These are phyloP conservation scores for Toxotes chatareus DNA, from an alignment of 2,113 vertebrate species.

Conservation along the genomic window DNA sequence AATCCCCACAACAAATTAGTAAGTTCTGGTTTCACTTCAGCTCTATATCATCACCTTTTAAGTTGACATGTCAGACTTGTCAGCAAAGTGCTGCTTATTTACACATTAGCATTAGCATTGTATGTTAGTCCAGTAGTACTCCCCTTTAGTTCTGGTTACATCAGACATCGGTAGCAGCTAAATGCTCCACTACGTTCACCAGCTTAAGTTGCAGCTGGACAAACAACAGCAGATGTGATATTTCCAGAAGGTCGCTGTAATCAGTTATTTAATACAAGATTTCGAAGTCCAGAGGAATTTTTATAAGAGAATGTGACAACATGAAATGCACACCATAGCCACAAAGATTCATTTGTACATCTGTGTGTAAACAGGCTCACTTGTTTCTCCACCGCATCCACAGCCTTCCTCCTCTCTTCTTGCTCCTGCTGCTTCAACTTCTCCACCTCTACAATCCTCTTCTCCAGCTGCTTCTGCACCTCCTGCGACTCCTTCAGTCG, in stretches of 20 bases:
- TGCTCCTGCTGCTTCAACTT: slow-evolving; percentile 91
- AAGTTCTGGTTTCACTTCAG: no score
- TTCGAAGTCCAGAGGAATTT: neutral
- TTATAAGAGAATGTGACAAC: neutral
- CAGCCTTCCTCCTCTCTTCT: slow-evolving; percentile 90
- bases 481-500: slow-evolving; percentile 91
- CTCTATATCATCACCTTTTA: no score
- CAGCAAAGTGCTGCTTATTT: no score
- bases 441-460: slow-evolving; percentile 91
- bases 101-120: no score
- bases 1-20: no score
- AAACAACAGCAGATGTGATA: neutral
- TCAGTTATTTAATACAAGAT: neutral
- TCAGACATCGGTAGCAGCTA: no score
- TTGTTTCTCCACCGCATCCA: slow-evolving; percentile 91
- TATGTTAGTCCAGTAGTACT: no score
- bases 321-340: neutral
- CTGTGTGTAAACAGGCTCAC: slow-evolving; percentile 67
- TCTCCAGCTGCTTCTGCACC: slow-evolving; percentile 92
- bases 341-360: neutral
- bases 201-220: no score
- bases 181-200: no score
- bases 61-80: no score
- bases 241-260: neutral
- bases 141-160: no score